Conservation (phyloP, 2,113 vertebrate genomes). For the Empidonax traillii region DNA sequence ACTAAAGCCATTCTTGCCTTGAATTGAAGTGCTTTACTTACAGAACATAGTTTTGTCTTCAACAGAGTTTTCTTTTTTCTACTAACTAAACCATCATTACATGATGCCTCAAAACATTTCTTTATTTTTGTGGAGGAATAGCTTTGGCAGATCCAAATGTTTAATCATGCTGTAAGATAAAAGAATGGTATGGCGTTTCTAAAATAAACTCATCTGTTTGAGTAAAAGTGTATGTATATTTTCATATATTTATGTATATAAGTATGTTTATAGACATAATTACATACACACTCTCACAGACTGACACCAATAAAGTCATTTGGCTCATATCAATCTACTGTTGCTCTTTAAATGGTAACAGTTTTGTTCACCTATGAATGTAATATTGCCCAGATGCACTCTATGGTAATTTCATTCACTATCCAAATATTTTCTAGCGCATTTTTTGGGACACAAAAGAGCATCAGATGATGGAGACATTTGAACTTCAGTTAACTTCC, state of each 20-base stretch:
- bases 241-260: not conserved
- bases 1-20: not conserved
- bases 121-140: not conserved
- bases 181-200: not conserved
- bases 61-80: not conserved
- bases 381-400: not conserved
- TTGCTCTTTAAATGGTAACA: not conserved
- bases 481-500: not conserved
- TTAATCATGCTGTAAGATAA: not conserved
- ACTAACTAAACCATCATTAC: not conserved
- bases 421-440: not conserved
- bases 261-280: not conserved
- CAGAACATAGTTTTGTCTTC: not conserved
- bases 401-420: not conserved
- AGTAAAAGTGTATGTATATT: not conserved
- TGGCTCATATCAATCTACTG: not conserved
- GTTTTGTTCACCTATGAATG: not conserved
- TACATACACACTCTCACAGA: too few species aligned
- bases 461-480: not conserved
- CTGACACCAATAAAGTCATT: not conserved
- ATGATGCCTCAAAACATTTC: not conserved
- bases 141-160: not conserved
- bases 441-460: constrained; percentile 31
- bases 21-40: not conserved
- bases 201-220: not conserved